Evolutionary conservation across 2,113 vertebrate genomes (phyloP).

Genomic region (Lagopus muta): DNA sequence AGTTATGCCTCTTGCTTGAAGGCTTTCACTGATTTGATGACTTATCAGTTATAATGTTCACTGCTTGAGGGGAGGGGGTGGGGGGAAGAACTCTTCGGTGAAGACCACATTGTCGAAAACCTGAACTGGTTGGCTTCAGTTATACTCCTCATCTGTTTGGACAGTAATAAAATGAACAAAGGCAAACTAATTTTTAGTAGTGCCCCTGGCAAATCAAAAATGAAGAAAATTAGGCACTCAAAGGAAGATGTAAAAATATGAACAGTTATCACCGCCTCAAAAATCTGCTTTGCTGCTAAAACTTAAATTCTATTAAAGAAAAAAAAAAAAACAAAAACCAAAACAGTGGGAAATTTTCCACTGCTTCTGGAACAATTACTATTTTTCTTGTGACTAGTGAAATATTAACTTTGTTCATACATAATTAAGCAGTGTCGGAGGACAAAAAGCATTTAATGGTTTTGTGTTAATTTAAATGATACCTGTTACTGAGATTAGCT

Average conservation of each 20-base stretch:
- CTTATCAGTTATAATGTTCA: background rate
- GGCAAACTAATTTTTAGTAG: background rate
- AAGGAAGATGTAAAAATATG: background rate
- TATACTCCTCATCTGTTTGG: background rate
- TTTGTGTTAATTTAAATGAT: background rate
- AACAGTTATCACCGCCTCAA: background rate
- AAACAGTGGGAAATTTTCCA: background rate
- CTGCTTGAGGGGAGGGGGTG: accelerated
- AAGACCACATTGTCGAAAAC: background rate
- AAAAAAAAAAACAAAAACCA: background rate
- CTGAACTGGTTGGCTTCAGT: background rate
- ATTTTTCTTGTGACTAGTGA: background rate
- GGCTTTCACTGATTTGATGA: background rate
- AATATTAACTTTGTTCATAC: background rate
- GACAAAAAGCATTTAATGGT: background rate
- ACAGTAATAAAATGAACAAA: background rate
- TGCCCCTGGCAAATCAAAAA: background rate
- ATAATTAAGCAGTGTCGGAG: background rate
- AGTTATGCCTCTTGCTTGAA: background rate
- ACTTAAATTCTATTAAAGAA: background rate
- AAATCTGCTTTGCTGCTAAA: background rate
- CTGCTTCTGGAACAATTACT: background rate
- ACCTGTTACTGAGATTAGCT: background rate
- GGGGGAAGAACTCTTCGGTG: background rate
- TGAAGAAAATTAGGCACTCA: background rate